A percentile compares a stretch with the other conserved stretches of the same genome.
phyloP scores from a whole-genome alignment of 2,888 invertebrate genomes.

The Tuta absoluta region DNA sequence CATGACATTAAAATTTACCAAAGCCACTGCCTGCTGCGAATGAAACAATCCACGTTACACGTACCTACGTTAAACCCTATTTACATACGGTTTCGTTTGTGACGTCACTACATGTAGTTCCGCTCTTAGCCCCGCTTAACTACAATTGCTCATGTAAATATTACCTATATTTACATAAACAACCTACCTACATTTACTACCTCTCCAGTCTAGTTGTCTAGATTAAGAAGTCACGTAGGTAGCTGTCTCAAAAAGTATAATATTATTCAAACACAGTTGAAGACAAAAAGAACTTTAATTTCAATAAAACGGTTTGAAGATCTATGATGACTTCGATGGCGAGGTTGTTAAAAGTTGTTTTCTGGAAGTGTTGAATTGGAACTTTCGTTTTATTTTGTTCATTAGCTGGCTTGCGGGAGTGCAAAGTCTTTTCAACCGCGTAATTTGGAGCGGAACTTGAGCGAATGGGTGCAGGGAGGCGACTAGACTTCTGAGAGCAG shows the following conservation, averaged over 20 bases:
- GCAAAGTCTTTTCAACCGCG: constrained; percentile 53
- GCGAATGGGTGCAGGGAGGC: constrained; percentile 44
- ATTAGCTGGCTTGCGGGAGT: constrained; percentile 51
- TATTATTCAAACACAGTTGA: too few species aligned
- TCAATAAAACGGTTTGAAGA: neutral
- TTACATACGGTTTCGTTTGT: constrained; percentile 53
- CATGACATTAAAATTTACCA: constrained; percentile 68
- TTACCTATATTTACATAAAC: too few species aligned
- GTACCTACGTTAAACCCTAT: constrained; percentile 39
- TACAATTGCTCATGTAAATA: too few species aligned
- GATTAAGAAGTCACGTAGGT: too few species aligned
- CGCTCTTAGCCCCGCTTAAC: too few species aligned
- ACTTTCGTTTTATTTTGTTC: constrained; percentile 56
- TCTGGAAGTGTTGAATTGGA: constrained; percentile 31
- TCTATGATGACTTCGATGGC: constrained; percentile 13
- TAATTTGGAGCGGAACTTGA: constrained; percentile 63
- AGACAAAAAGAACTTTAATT: constrained; percentile 2
- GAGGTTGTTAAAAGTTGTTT: constrained; percentile 16
- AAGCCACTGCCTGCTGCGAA: constrained; percentile 56
- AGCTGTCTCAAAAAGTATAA: too few species aligned
- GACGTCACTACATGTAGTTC: constrained; percentile 44
- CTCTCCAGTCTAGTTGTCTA: too few species aligned
- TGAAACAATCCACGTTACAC: constrained; percentile 55
- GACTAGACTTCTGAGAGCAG: constrained; percentile 44
- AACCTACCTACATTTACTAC: too few species aligned